Evolutionary conservation across 1,140 invertebrate genomes (phyloP).

Genomic region (Procambarus clarkii): DNA sequence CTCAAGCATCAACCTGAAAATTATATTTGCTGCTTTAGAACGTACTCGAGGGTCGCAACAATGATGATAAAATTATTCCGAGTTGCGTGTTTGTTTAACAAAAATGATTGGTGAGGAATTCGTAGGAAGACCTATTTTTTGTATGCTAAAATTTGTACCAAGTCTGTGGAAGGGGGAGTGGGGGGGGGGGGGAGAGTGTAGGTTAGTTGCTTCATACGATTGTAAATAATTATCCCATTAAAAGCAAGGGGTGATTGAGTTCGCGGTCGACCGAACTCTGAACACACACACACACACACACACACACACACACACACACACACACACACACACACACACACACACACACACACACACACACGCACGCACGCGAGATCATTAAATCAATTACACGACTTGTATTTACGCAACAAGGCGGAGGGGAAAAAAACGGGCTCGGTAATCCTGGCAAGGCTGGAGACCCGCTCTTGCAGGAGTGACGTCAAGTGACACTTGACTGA

Average conservation of each 20-base stretch:
- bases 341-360: too few relatives aligned
- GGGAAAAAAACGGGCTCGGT: background rate
- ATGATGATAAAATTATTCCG: conserved; percentile 25
- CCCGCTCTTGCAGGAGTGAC: background rate
- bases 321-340: too few relatives aligned
- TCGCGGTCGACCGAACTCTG: background rate
- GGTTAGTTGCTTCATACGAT: background rate
- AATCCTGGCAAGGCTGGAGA: background rate
- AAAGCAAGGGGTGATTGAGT: background rate
- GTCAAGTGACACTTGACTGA: background rate
- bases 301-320: too few relatives aligned
- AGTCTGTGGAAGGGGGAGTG: background rate
- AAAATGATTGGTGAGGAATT: background rate
- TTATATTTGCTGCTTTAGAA: conserved; percentile 59
- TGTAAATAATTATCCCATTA: background rate
- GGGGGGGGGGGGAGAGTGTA: too few relatives aligned
- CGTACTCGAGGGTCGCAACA: conserved; percentile 7
- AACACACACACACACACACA: background rate
- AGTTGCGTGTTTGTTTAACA: background rate
- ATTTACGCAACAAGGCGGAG: background rate
- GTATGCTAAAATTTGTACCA: background rate
- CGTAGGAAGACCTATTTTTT: background rate
- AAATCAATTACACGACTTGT: background rate
- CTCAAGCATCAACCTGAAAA: conserved; percentile 61
- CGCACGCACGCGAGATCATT: background rate